Base-by-base conservation (phyloP, 2,113 vertebrate species). In the Columba livia region DNA sequence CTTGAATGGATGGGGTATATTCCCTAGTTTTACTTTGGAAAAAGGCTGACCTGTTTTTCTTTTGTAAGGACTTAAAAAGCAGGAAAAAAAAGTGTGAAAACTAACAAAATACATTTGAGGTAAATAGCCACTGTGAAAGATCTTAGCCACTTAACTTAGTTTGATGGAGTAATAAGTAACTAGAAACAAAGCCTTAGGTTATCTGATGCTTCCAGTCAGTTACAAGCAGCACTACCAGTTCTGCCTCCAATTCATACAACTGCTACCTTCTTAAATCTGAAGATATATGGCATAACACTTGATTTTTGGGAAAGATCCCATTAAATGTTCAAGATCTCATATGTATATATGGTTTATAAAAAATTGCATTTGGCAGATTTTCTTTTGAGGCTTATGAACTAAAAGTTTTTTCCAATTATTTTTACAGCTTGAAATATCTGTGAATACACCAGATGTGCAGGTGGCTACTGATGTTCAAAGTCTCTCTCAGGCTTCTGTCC, bases 371-470 rank as follows among this genome's bases (percentile, higher is more conserved):
- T 91, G 40, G 38, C 36, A 56, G 60, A 86, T 44, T 36, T 89
- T 56, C n/a, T 70, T 90, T 12, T 56, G 26, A 5, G 2, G 57
- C 29, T 85, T 10, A 31, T 74, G 74, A 89, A 92, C 66, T 91
- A 34, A 97, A 96, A 73, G 38, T 67, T 75, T 97, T 97, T 67
- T 58, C 7, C 69, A 83, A 80, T 78, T 90, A 62, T 97, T 96
- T 97, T 96, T 93, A 69, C 98, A 99, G 99, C 97, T 99, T 94
- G 99, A 99, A 97, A 98, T 99, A 95, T 91, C 98, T 77, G 94
- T 98, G 90, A 98, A 98, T 94, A 90, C 98, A 82, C 97, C 98
- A 80, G 98, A 99, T 91, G 89, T 97, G 60, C 97, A 97, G 73
- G 97, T 97, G 86, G 72, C 98, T 81, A 23, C 81, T 79, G 74